Base-by-base conservation (phyloP, 2,888 invertebrate species). In the Pseudococcus viburni region DNA sequence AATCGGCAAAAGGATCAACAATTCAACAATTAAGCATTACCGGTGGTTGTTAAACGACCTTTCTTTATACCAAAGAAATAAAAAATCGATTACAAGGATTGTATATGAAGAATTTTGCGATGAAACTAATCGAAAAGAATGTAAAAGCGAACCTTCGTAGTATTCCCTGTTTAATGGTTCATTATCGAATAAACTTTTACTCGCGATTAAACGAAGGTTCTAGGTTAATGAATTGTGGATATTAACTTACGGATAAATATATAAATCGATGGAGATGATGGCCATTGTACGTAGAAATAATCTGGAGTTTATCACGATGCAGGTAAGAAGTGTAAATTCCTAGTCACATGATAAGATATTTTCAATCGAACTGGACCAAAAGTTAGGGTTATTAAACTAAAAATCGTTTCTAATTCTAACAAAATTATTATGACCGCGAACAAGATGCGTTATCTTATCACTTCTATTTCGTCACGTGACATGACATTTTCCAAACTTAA, bases 91-190 rank as follows among this genome's bases (percentile, higher is more conserved):
- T 73, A 73, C 73, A 73, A 73, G 73, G 33, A 73, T 73, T 33
- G 73, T 33, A 39, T 15, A 33, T 73, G 73, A 73, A 17, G 73
- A 73, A 33, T 73, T 73, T 33, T 73, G 73, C 73, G 33, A 73
- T 26, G 73, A 73, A 73, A 73, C 73, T 73, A 73, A 73, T 73
- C 33, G 73, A 73, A 33, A 73, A 73, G 73, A 73, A 73, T 73
- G 73, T 73, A 73, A 73, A 33, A 73, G 73, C 39, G 73, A 73
- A 73, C 73, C 73, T 73, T 73, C 73, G 17, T 73, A 19, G 8
- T 22, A 73, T 73, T 33, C 73, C 33, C 26, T 33, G 0, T 26
- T 73, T 73, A 73, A 73, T 73, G 33, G 73, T 73, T 33, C 73
- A 26, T 73, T 73, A 73, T 73, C 12, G 73, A 73, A 5, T 33